phyloP scores from a whole-genome alignment of 2,888 invertebrate species.

The Toxonevra muliebris region DNA sequence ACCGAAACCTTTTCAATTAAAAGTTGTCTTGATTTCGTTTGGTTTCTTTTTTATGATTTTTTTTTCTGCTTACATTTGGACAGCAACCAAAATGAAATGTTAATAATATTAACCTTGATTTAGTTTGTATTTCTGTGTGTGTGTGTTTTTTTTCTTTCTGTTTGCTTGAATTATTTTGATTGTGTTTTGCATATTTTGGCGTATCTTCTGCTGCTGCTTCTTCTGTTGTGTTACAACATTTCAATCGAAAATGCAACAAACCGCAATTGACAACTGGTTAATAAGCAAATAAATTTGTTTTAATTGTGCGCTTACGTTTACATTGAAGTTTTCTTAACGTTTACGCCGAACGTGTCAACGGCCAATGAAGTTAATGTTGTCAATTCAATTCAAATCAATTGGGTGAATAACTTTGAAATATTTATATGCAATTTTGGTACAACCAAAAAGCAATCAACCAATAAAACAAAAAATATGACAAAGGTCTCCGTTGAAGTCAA shows the following conservation, averaged over 20 bases:
- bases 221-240: conserved; percentile 1
- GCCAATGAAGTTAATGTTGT: too few species aligned
- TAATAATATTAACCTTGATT: conserved; percentile 57
- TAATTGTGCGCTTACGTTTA: too few species aligned
- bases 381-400: neutral
- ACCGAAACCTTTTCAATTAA: neutral
- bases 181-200: conserved; percentile 47
- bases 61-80: conserved; percentile 40
- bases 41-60: conserved; percentile 29
- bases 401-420: too few species aligned
- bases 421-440: too few species aligned
- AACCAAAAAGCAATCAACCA: too few species aligned
- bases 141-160: conserved; percentile 30
- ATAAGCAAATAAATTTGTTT: too few species aligned
- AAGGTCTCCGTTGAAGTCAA: too few species aligned
- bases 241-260: neutral
- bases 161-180: conserved; percentile 24
- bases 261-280: neutral
- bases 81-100: conserved; percentile 38
- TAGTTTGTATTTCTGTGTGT: conserved; percentile 43
- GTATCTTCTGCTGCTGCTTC: conserved; percentile 30
- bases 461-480: too few species aligned
- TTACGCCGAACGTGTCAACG: too few species aligned
- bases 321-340: too few species aligned
- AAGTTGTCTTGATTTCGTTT: neutral